These are phyloP conservation scores for Antheraea yamamai DNA, from an alignment of 2,888 invertebrate genomes.

Conservation along the genomic window DNA sequence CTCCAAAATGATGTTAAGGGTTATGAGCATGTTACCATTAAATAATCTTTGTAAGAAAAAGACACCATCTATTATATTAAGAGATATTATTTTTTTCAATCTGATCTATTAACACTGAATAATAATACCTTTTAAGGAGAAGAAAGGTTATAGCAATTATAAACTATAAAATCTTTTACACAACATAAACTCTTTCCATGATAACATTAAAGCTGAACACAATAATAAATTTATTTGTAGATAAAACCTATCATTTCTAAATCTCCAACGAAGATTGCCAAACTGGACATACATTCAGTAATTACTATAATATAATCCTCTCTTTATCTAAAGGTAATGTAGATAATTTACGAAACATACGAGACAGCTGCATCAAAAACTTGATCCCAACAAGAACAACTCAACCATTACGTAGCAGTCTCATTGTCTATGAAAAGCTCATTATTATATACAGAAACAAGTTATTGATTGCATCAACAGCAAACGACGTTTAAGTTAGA, in stretches of 20 bases:
- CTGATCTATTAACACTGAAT: background rate
- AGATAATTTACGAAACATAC: constrained; percentile 9
- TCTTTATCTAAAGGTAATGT: background rate
- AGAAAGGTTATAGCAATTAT: background rate
- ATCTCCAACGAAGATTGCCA: background rate
- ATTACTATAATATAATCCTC: background rate
- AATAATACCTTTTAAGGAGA: background rate
- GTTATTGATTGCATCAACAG: background rate
- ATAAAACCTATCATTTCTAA: background rate
- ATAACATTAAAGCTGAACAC: background rate
- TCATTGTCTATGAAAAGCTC: constrained; percentile 1
- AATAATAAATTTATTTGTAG: constrained; percentile 1
- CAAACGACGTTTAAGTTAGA: background rate
- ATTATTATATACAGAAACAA: constrained; percentile 1
- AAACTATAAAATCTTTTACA: background rate
- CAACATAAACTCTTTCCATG: background rate
- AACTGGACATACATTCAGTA: background rate
- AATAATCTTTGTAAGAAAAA: background rate
- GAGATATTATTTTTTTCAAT: background rate
- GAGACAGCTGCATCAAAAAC: constrained; percentile 5
- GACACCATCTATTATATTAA: background rate
- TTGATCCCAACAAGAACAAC: constrained; percentile 1
- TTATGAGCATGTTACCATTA: background rate
- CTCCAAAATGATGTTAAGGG: too few relatives aligned
- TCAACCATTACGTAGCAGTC: background rate